Percentiles rank a stretch among this genome's conserved stretches.
These are phyloP conservation scores for Amiota minor DNA, from an alignment of 2,888 invertebrate genomes.

Conservation along the genomic window DNA sequence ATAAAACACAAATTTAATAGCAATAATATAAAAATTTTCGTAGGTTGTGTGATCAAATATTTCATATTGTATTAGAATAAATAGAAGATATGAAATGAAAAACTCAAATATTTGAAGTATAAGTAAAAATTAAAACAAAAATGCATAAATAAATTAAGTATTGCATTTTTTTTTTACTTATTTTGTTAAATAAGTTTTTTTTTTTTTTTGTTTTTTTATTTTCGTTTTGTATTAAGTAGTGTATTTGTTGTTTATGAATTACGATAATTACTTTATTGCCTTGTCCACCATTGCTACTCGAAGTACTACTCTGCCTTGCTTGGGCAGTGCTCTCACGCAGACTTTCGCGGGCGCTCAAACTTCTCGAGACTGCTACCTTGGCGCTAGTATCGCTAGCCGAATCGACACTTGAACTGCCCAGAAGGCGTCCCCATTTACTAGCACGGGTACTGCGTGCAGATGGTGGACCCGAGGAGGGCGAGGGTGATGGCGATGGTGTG, in stretches of 20 bases:
- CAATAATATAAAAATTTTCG: no score
- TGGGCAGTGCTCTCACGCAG: conserved; percentile 74
- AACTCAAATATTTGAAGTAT: no score
- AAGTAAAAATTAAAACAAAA: not conserved
- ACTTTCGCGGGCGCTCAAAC: conserved; percentile 76
- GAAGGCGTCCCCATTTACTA: conserved; percentile 87
- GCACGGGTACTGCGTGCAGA: conserved; percentile 76
- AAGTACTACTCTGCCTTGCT: conserved; percentile 74
- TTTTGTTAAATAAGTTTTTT: not conserved
- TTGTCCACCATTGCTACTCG: conserved; percentile 74
- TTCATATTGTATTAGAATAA: no score
- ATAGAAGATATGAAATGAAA: no score
- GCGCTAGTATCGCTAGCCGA: conserved; percentile 79
- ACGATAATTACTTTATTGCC: conserved; percentile 74
- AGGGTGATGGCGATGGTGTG: conserved; percentile 73
- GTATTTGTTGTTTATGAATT: not conserved
- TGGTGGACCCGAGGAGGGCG: conserved; percentile 74
- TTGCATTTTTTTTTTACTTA: not conserved
- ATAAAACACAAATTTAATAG: no score
- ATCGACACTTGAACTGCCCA: conserved; percentile 86
- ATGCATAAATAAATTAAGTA: no score
- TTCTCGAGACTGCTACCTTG: conserved; percentile 76
- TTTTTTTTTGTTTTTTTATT: conserved; percentile 29
- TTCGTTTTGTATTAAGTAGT: conserved; percentile 6
- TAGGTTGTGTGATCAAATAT: no score